Percentiles rank a stretch among this genome's conserved stretches.
Evolutionary conservation across 1,140 invertebrate genomes (phyloP).

Genomic region (Drosophila dunni): DNA sequence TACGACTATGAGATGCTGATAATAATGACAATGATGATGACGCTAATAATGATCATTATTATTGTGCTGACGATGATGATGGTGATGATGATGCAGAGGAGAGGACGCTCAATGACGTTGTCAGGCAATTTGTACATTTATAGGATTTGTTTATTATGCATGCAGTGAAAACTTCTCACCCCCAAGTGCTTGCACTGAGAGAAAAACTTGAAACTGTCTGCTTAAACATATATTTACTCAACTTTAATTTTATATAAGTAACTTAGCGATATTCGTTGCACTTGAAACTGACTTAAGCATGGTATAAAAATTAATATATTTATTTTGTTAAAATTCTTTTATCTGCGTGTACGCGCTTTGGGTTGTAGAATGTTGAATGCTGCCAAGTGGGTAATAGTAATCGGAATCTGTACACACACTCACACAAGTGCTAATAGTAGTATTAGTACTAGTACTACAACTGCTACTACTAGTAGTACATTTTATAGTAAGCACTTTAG

Average conservation of each 20-base stretch:
- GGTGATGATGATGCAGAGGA: constrained; percentile 21
- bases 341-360: constrained; percentile 10
- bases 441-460: background rate
- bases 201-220: too few species aligned
- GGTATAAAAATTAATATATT: too few species aligned
- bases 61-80: constrained; percentile 12
- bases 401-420: constrained; percentile 67
- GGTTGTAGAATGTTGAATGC: constrained; percentile 28
- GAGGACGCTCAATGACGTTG: constrained; percentile 67
- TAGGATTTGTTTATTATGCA: constrained; percentile 81
- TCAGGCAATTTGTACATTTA: constrained; percentile 75
- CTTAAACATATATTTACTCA: too few species aligned
- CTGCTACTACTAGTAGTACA: constrained; percentile 8
- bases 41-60: background rate
- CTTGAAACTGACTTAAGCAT: too few species aligned
- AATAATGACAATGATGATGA: constrained; percentile 35
- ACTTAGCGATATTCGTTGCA: too few species aligned
- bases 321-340: too few species aligned
- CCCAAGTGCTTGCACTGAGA: background rate
- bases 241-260: too few species aligned
- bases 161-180: constrained; percentile 13
- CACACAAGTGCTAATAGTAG: background rate
- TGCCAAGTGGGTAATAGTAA: constrained; percentile 79
- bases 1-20: constrained; percentile 53
- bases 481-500: constrained; percentile 28